Evolutionary conservation across 2,113 vertebrate species (phyloP).

Genomic region (Hydrolagus affinis): DNA sequence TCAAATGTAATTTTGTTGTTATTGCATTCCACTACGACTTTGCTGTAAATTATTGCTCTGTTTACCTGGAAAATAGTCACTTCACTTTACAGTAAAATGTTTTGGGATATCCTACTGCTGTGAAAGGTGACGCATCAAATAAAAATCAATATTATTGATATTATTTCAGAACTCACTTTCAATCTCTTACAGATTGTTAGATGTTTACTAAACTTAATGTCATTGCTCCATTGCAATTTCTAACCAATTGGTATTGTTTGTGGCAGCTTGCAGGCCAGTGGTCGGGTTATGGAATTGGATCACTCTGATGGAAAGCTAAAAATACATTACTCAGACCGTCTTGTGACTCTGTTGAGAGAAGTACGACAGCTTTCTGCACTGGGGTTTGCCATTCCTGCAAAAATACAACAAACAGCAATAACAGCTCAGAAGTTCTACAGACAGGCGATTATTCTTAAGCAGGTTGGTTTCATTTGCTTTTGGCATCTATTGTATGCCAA

Average conservation of each 20-base stretch:
- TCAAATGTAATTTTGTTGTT: no score
- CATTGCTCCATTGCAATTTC: neutral
- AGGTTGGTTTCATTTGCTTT: conserved; percentile 52
- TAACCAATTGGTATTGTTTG: neutral
- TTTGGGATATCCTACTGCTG: no score
- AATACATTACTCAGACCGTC: conserved; percentile 85
- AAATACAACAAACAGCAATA: conserved; percentile 74
- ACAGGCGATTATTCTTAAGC: conserved; percentile 89
- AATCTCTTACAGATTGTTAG: neutral
- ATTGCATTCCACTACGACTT: no score
- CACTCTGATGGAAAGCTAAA: conserved; percentile 71
- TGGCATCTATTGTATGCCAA: neutral
- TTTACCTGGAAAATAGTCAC: no score
- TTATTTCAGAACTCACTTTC: neutral
- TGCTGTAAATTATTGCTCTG: no score
- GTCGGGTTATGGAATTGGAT: conserved; percentile 86
- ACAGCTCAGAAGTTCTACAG: conserved; percentile 86
- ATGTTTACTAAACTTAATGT: neutral
- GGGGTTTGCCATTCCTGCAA: conserved; percentile 80
- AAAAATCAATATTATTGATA: neutral
- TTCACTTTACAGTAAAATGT: no score
- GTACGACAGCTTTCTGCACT: conserved; percentile 85
- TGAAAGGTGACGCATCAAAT: no score
- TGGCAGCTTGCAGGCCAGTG: conserved; percentile 74
- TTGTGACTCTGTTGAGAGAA: conserved; percentile 80